A percentile compares a stretch with the other conserved stretches of the same genome.
phyloP scores from a whole-genome alignment of 2,888 invertebrate species.

The Megalurothrips usitatus region DNA sequence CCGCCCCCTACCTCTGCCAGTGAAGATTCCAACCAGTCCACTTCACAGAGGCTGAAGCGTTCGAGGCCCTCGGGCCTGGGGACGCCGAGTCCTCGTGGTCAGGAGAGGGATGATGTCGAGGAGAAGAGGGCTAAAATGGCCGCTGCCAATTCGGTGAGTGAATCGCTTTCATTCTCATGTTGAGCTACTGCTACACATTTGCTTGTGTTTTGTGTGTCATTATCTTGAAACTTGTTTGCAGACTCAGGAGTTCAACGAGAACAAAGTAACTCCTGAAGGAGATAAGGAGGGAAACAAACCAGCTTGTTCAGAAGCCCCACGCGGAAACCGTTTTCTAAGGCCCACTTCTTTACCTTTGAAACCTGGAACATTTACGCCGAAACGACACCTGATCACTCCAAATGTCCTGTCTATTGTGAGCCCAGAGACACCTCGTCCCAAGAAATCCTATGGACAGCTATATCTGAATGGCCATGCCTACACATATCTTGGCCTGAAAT shows the following conservation, averaged over 20 bases:
- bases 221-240: background rate
- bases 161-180: too few relatives aligned
- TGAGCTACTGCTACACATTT: background rate
- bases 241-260: background rate
- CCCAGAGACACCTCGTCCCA: conserved; percentile 85
- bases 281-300: conserved; percentile 51
- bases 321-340: conserved; percentile 46
- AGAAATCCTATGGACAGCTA: conserved; percentile 83
- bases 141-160: background rate
- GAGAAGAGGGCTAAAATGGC: background rate
- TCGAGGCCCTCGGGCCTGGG: background rate
- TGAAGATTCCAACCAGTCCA: background rate
- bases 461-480: conserved; percentile 88
- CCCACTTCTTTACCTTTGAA: conserved; percentile 68
- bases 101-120: background rate
- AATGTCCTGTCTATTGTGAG: conserved; percentile 80
- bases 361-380: conserved; percentile 76
- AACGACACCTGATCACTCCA: conserved; percentile 74
- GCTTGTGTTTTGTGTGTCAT: background rate
- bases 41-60: background rate
- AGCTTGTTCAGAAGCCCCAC: background rate
- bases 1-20: too few relatives aligned
- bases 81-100: too few relatives aligned
- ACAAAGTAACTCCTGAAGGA: background rate
- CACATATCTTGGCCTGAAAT: conserved; percentile 84